These are phyloP conservation scores for Stictonetta naevosa DNA, from an alignment of 2,113 vertebrate genomes.

Conservation along the genomic window DNA sequence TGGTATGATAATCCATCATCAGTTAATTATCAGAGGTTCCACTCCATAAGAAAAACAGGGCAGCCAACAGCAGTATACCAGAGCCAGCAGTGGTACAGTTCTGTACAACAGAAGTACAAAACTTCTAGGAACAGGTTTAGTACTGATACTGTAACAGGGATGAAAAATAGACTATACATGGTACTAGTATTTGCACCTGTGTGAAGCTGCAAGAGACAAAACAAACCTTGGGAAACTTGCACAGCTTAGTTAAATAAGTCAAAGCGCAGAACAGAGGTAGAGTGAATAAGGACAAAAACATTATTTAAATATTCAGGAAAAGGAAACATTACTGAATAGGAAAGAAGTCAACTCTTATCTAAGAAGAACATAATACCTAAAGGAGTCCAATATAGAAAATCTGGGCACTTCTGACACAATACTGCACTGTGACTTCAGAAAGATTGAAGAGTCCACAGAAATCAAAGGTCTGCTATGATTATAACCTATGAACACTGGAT, in stretches of 20 bases:
- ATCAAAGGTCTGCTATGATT: neutral
- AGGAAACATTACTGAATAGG: neutral
- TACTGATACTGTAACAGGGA: neutral
- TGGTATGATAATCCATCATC: neutral
- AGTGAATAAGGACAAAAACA: neutral
- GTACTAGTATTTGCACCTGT: neutral
- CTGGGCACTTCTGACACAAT: neutral
- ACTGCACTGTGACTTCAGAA: neutral
- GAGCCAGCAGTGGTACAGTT: neutral
- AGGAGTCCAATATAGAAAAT: neutral
- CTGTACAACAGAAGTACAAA: neutral
- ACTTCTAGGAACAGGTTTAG: neutral
- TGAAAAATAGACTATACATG: neutral
- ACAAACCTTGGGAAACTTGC: neutral
- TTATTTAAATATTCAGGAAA: neutral
- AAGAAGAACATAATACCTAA: neutral
- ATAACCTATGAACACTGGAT: neutral
- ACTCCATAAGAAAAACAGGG: neutral
- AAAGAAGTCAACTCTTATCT: neutral
- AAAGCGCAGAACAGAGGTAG: neutral
- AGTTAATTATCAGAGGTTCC: neutral
- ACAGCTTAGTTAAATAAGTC: neutral
- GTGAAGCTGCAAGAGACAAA: neutral
- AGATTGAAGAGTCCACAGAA: neutral
- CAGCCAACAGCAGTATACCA: neutral